phyloP scores from a whole-genome alignment of 1,140 invertebrate genomes.

The Kradibia gibbosae region DNA sequence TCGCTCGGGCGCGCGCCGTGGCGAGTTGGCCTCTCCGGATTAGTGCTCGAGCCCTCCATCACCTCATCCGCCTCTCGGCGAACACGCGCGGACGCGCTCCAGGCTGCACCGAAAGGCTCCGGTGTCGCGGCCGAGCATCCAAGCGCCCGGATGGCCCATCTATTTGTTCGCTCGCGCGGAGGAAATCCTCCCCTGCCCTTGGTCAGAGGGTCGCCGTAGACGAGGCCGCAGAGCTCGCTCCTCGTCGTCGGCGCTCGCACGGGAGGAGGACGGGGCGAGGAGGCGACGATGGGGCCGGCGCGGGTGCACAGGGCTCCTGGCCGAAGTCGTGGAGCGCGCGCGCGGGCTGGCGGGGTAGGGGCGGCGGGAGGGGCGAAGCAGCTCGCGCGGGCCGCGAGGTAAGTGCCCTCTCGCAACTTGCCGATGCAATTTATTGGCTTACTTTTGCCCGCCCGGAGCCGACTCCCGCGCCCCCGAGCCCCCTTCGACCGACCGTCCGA shows the following conservation, averaged over 20 bases:
- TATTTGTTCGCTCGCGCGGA: background rate
- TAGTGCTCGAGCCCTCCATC: slow-evolving; percentile 57
- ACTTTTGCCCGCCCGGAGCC: background rate
- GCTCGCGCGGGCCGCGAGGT: slow-evolving; percentile 27
- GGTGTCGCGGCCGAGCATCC: background rate
- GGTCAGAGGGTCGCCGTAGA: background rate
- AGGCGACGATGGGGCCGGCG: background rate
- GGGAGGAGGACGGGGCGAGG: slow-evolving; percentile 24
- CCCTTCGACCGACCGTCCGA: background rate
- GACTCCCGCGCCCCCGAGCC: background rate
- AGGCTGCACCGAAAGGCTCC: background rate
- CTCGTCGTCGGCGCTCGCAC: background rate
- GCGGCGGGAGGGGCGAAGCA: background rate
- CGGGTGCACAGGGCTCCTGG: background rate
- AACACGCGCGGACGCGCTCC: background rate
- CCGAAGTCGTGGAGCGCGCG: background rate
- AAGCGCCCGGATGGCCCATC: background rate
- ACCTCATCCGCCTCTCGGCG: slow-evolving; percentile 27
- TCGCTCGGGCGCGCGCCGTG: slow-evolving; percentile 65
- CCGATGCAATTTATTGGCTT: slow-evolving; percentile 41
- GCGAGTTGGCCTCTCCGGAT: slow-evolving; percentile 70
- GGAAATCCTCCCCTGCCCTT: background rate
- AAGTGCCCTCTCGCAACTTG: slow-evolving; percentile 42
- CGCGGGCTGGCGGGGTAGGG: background rate
- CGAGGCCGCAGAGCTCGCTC: background rate